Conservation (phyloP, 2,113 vertebrate species). For the Phainopepla nitens region DNA sequence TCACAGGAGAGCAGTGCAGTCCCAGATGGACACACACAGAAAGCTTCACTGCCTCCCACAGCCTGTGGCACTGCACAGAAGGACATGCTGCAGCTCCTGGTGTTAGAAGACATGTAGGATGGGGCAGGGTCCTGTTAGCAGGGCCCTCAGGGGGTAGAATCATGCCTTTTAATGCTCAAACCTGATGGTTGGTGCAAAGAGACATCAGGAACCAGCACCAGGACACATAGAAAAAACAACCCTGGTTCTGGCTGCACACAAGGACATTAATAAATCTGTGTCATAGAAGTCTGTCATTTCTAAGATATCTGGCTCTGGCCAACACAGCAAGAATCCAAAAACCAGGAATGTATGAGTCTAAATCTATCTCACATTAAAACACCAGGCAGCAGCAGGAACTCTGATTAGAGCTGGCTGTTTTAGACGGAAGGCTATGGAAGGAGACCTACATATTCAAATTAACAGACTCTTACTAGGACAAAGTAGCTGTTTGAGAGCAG, state of each 20-base stretch:
- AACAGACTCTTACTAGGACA: neutral
- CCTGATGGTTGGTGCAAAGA: neutral
- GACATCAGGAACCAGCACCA: rapidly evolving
- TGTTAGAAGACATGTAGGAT: neutral
- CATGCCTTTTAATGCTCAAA: neutral
- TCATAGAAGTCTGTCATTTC: neutral
- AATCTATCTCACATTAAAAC: neutral
- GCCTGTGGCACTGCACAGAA: neutral
- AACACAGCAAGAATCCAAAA: neutral
- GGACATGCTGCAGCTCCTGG: neutral
- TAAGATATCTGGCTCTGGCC: neutral
- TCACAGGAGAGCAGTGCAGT: neutral
- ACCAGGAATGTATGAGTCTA: neutral
- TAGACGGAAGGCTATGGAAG: neutral
- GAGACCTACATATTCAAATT: rapidly evolving
- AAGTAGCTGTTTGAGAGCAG: neutral
- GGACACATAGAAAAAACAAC: neutral
- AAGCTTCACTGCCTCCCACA: neutral
- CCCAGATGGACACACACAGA: neutral
- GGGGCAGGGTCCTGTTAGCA: neutral
- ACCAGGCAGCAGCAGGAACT: neutral
- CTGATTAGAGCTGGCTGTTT: neutral
- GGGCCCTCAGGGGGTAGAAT: neutral
- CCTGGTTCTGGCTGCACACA: neutral
- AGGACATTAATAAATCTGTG: neutral